A percentile compares a stretch with the other conserved stretches of the same genome.
These are phyloP conservation scores for Leucoma salicis DNA, from an alignment of 2,888 invertebrate species.

Conservation along the genomic window DNA sequence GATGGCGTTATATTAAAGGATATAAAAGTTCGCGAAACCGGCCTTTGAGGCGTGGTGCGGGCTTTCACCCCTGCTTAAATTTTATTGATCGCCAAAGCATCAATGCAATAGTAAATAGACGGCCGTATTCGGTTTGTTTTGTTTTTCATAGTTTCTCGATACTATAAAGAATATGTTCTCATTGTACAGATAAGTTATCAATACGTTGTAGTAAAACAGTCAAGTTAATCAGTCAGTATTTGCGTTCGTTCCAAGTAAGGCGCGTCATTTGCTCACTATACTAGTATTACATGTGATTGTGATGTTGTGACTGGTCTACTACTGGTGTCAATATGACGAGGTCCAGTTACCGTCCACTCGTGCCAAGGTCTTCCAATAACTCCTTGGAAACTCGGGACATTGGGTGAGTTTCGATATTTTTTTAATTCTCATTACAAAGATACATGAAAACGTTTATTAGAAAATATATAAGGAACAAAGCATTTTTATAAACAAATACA, in stretches of 20 bases:
- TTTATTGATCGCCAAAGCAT: conserved; percentile 64
- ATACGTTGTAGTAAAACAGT: conserved; percentile 31
- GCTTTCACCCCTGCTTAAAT: conserved; percentile 66
- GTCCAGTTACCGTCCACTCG: conserved; percentile 70
- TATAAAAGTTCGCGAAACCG: conserved; percentile 47
- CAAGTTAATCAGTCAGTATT: conserved; percentile 52
- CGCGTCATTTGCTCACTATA: conserved; percentile 53
- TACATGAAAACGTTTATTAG: neutral
- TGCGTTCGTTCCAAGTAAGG: conserved; percentile 43
- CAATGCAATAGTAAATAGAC: conserved; percentile 51
- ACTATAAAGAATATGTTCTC: conserved; percentile 36
- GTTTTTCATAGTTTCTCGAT: conserved; percentile 27
- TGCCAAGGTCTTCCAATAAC: conserved; percentile 66
- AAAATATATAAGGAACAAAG: neutral
- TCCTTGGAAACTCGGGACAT: conserved; percentile 64
- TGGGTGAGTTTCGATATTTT: conserved; percentile 54
- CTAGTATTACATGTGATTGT: conserved; percentile 23
- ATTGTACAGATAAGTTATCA: conserved; percentile 55
- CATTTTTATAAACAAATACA: neutral
- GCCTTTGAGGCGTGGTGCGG: conserved; percentile 64
- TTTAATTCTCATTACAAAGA: neutral
- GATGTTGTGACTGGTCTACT: conserved; percentile 26
- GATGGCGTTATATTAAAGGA: conserved; percentile 51
- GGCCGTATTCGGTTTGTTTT: conserved; percentile 47
- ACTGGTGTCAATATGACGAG: conserved; percentile 57